phyloP scores from a whole-genome alignment of 2,113 vertebrate species.

The Tragelaphus buxtoni region DNA sequence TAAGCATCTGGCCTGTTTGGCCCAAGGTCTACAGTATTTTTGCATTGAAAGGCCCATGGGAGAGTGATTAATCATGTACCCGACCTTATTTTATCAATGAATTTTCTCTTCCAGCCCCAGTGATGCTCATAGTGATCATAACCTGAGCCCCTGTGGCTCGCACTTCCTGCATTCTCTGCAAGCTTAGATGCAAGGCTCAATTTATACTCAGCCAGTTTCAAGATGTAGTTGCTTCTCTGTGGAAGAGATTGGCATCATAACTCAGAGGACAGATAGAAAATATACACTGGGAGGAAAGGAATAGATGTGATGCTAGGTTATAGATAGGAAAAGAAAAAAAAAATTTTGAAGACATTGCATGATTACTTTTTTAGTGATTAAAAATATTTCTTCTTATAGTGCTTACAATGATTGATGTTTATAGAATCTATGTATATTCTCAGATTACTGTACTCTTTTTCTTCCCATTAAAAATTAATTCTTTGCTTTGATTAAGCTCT shows the following conservation, averaged over 20 bases:
- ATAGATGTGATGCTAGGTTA: background rate
- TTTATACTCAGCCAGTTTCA: background rate
- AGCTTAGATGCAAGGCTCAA: background rate
- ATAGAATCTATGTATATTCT: background rate
- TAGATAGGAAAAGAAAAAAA: background rate
- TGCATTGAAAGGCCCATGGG: background rate
- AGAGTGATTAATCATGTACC: background rate
- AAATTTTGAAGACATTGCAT: background rate
- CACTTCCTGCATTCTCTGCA: background rate
- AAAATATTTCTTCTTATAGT: background rate
- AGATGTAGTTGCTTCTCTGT: background rate
- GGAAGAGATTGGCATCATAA: background rate
- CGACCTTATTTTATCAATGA: background rate
- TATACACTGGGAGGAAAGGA: background rate
- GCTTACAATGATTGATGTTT: background rate
- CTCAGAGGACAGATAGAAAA: background rate
- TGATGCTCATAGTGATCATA: background rate
- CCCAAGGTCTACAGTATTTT: background rate
- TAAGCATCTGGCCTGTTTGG: background rate
- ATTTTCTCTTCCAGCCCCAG: background rate
- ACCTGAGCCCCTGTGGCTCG: background rate
- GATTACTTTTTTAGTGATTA: background rate
- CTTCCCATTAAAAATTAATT: conserved; percentile 25
- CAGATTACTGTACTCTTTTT: background rate
- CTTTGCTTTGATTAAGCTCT: background rate